phyloP scores from a whole-genome alignment of 2,888 invertebrate genomes.

The Thyatira batis region DNA sequence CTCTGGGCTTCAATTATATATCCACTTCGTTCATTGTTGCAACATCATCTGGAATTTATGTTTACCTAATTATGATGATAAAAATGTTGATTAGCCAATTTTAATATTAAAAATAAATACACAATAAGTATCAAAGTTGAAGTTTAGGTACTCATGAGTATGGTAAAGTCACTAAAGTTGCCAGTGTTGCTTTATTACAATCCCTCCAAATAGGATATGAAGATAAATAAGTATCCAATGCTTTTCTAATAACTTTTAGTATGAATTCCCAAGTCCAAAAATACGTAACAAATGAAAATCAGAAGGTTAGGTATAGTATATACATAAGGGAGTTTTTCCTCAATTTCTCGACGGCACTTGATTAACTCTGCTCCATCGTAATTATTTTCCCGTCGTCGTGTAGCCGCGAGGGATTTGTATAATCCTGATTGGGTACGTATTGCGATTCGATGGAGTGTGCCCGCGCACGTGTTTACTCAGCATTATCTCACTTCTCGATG shows the following conservation, averaged over 20 bases:
- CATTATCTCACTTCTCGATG: constrained; percentile 56
- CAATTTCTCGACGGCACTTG: constrained; percentile 65
- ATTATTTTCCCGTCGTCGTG: constrained; percentile 68
- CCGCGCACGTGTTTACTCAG: constrained; percentile 64
- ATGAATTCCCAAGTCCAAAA: not conserved
- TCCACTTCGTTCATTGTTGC: constrained; percentile 25
- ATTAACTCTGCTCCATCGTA: constrained; percentile 71
- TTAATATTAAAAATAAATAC: too few species aligned
- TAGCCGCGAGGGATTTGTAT: constrained; percentile 74
- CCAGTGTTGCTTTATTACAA: too few species aligned
- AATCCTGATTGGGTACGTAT: constrained; percentile 81
- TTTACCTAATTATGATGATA: not conserved
- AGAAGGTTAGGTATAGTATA: constrained; percentile 25
- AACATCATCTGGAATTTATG: constrained; percentile 9
- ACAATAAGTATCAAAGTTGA: too few species aligned
- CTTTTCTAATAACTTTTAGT: not conserved
- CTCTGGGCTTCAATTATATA: constrained; percentile 44
- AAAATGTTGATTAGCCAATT: too few species aligned
- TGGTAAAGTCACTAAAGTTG: too few species aligned
- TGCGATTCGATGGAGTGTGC: constrained; percentile 78
- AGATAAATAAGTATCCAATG: not conserved
- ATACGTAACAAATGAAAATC: not conserved
- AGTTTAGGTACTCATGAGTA: too few species aligned
- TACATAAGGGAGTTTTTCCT: constrained; percentile 60
- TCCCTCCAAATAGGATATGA: too few species aligned